phyloP scores from a whole-genome alignment of 2,888 invertebrate genomes.

The Micropterix aruncella region DNA sequence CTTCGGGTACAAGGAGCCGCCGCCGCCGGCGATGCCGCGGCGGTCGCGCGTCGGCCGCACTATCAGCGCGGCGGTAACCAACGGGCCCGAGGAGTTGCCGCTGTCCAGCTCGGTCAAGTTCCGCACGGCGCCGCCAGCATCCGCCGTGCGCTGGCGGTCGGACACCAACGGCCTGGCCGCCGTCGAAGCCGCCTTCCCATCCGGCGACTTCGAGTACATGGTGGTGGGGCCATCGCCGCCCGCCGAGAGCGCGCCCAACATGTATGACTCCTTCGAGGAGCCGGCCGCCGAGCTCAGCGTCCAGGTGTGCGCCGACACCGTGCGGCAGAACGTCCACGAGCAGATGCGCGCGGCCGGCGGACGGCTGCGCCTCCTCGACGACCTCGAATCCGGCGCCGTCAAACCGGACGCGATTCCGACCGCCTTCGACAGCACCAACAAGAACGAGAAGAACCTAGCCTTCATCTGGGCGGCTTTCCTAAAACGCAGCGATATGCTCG shows the following conservation, averaged over 20 bases:
- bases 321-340: conserved; percentile 59
- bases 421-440: conserved; percentile 41
- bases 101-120: conserved; percentile 21
- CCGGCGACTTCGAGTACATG: conserved; percentile 61
- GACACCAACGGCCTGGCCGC: conserved; percentile 26
- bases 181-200: conserved; percentile 53
- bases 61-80: conserved; percentile 7
- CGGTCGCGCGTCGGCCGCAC: conserved; percentile 18
- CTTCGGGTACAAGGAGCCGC: conserved; percentile 29
- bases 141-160: conserved; percentile 31
- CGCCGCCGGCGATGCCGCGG: conserved; percentile 11
- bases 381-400: conserved; percentile 55
- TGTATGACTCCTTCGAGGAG: conserved; percentile 70
- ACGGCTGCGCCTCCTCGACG: conserved; percentile 50
- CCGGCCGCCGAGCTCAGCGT: conserved; percentile 54
- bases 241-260: conserved; percentile 65
- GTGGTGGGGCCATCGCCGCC: conserved; percentile 70
- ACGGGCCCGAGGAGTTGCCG: conserved; percentile 15
- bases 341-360: conserved; percentile 59
- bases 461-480: conserved; percentile 64
- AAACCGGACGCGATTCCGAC: conserved; percentile 38
- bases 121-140: conserved; percentile 16
- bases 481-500: conserved; percentile 51
- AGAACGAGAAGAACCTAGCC: conserved; percentile 55
- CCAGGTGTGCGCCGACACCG: conserved; percentile 58